A percentile compares a stretch with the other conserved stretches of the same genome.
phyloP scores from a whole-genome alignment of 2,113 vertebrate species.

The Bufo bufo region DNA sequence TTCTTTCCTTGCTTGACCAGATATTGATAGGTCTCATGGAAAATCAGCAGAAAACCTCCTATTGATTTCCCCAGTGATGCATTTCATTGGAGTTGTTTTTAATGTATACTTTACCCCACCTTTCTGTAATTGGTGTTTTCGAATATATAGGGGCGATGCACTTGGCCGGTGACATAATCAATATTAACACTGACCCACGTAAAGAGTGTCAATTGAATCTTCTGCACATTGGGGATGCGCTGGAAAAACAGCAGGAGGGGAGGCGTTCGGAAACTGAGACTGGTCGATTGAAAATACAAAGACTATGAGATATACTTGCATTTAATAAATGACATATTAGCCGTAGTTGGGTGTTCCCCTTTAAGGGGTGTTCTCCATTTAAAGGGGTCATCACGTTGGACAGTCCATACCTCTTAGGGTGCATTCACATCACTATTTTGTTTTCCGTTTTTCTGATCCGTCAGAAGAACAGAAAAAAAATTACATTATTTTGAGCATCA shows the following conservation, averaged over 20 bases:
- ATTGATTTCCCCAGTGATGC: slow-evolving; percentile 31
- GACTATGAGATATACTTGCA: background rate
- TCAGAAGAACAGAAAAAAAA: too few species aligned
- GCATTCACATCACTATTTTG: too few species aligned
- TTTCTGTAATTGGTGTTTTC: slow-evolving; percentile 21
- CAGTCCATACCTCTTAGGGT: too few species aligned
- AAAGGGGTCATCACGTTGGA: too few species aligned
- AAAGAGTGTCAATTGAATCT: slow-evolving; percentile 35
- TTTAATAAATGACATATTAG: too few species aligned
- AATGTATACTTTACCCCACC: background rate
- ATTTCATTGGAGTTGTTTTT: slow-evolving; percentile 33
- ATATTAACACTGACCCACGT: slow-evolving; percentile 34
- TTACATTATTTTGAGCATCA: too few species aligned
- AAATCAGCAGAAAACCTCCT: slow-evolving; percentile 28
- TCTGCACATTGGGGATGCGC: background rate
- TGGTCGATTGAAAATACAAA: background rate
- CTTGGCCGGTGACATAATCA: slow-evolving; percentile 28
- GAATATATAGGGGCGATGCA: background rate
- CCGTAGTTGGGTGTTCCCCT: too few species aligned
- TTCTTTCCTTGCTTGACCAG: background rate
- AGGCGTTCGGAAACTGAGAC: background rate
- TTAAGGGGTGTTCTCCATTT: too few species aligned
- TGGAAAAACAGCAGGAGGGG: background rate
- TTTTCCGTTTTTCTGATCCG: too few species aligned
- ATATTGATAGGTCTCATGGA: slow-evolving; percentile 11